phyloP scores from a whole-genome alignment of 2,888 invertebrate genomes.

The Trissoscelio sp. region DNA sequence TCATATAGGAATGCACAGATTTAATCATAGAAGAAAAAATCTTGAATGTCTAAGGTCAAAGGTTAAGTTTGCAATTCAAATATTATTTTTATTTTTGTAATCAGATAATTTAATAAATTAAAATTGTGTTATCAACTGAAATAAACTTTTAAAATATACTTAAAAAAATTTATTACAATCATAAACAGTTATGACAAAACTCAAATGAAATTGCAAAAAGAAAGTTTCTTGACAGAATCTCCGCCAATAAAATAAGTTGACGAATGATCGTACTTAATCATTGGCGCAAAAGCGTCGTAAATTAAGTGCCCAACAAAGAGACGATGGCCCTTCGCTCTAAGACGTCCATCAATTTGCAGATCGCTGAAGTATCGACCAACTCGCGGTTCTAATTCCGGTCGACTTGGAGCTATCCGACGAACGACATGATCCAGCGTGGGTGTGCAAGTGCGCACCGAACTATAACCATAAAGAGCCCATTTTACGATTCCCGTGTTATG shows the following conservation, averaged over 20 bases:
- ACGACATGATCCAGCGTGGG: slow-evolving; percentile 52
- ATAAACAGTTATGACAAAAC: too few species aligned
- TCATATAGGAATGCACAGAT: too few species aligned
- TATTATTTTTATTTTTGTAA: too few species aligned
- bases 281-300: slow-evolving; percentile 5
- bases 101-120: too few species aligned
- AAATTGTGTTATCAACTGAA: too few species aligned
- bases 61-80: too few species aligned
- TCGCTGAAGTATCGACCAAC: slow-evolving; percentile 68
- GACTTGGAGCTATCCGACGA: slow-evolving; percentile 73
- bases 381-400: slow-evolving; percentile 77
- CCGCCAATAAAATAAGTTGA: neutral
- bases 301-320: slow-evolving; percentile 13
- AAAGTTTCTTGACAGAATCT: neutral
- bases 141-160: too few species aligned
- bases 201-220: too few species aligned
- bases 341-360: slow-evolving; percentile 27
- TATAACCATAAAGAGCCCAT: slow-evolving; percentile 46
- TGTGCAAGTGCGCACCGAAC: slow-evolving; percentile 58
- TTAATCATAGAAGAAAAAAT: too few species aligned
- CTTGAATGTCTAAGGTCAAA: too few species aligned
- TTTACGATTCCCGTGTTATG: slow-evolving; percentile 34
- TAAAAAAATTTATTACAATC: too few species aligned
- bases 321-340: neutral
- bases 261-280: slow-evolving; percentile 2